phyloP scores from a whole-genome alignment of 1,140 invertebrate genomes.

The Cardiocondyla obscurior region DNA sequence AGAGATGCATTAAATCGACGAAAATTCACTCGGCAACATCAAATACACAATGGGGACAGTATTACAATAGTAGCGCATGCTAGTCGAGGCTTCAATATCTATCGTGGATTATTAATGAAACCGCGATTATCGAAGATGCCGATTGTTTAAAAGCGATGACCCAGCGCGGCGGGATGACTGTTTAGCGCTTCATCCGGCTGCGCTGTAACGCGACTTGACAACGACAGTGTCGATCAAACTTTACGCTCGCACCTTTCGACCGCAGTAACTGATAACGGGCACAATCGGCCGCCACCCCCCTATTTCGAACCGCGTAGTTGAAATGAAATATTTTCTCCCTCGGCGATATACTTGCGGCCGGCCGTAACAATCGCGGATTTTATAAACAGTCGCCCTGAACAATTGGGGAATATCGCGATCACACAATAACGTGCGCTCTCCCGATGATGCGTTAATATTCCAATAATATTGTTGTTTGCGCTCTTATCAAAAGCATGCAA shows the following conservation, averaged over 20 bases:
- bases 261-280: constrained; percentile 13
- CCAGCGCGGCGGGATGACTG: constrained; percentile 1
- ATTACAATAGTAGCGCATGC: constrained; percentile 31
- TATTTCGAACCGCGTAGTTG: background rate
- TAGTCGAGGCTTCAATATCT: constrained; percentile 31
- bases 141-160: constrained; percentile 41
- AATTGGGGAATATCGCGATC: constrained; percentile 17
- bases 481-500: constrained; percentile 40
- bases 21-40: constrained; percentile 14
- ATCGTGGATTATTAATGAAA: constrained; percentile 51
- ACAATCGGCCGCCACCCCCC: background rate
- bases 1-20: constrained; percentile 3
- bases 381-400: background rate
- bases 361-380: background rate
- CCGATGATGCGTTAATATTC: constrained; percentile 34
- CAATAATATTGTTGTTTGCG: constrained; percentile 31
- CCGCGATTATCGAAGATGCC: constrained; percentile 40
- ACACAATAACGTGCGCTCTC: constrained; percentile 29
- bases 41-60: constrained; percentile 13
- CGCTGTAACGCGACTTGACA: background rate
- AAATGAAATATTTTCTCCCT: background rate
- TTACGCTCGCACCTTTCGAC: background rate
- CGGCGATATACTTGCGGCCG: background rate
- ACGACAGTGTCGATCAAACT: constrained; percentile 25
- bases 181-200: constrained; percentile 29